Conservation (phyloP, 2,888 invertebrate species). For the Chymomyza procnemis region DNA sequence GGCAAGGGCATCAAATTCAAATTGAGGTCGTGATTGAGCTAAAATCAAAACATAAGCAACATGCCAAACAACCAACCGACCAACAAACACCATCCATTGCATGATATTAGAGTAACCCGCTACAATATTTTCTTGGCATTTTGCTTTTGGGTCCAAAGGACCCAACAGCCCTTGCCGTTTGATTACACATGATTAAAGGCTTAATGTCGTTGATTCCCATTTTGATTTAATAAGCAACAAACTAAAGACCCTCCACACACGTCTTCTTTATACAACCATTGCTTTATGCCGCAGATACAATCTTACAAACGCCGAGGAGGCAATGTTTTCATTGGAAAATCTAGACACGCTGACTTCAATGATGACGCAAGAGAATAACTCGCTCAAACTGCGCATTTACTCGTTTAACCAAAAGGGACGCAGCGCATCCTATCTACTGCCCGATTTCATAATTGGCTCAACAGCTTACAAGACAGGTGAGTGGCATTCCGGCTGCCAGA, state of each 20-base stretch:
- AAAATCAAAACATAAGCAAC: constrained; percentile 19
- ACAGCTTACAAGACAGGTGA: constrained; percentile 86
- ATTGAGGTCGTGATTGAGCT: constrained; percentile 74
- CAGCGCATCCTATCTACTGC: constrained; percentile 85
- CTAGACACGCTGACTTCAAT: constrained; percentile 87
- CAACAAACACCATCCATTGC: constrained; percentile 10
- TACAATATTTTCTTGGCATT: constrained; percentile 43
- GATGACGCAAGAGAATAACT: constrained; percentile 88
- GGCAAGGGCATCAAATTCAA: constrained; percentile 73
- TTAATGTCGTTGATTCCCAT: constrained; percentile 56
- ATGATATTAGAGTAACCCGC: constrained; percentile 28
- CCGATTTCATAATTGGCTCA: constrained; percentile 86
- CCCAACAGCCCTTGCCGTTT: constrained; percentile 30
- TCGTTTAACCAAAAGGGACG: constrained; percentile 91
- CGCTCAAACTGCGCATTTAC: constrained; percentile 87
- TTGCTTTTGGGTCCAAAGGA: constrained; percentile 8
- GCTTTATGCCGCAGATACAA: constrained; percentile 70
- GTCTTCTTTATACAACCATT: neutral
- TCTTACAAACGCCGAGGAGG: constrained; percentile 77
- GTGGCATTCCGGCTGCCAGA: constrained; percentile 47
- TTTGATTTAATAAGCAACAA: constrained; percentile 48
- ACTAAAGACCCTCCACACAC: neutral
- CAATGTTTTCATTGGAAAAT: constrained; percentile 77
- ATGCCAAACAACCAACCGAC: neutral
- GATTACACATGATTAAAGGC: constrained; percentile 67